Base-by-base conservation (phyloP, 1,140 invertebrate genomes). In the Pseudomyrmex cubaensis region DNA sequence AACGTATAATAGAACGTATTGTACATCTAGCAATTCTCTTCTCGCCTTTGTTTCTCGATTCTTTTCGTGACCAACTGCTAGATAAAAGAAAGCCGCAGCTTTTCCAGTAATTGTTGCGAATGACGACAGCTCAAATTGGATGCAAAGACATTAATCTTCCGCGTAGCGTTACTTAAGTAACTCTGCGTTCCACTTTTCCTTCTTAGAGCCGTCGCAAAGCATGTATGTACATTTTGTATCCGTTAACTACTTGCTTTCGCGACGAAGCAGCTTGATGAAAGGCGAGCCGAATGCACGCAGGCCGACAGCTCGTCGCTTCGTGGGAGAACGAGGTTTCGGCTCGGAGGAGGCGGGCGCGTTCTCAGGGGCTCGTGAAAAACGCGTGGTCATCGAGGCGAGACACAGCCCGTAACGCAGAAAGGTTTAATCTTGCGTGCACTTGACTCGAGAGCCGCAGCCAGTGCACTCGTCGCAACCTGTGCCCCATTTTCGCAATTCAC, bases 401-500 rank as follows among this genome's bases (percentile, higher is more conserved):
- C 54, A 56, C 44, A 12, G 35, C 35, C 35, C 35, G 35, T 0
- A 35, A 61, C 12, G 62, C 59, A 46, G 69, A 75, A 64, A 83
- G 82, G 75, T 88, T 90, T 88, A 91, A 91, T 91, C 74, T 87
- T 74, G 64, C 77, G 54, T 84, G 83, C 92, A 92, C 92, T 92
- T 92, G 91, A 92, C 88, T 90, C 86, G 80, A 91, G 90, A 85
- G 87, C 76, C 82, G 44, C 50, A 69, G 59, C 76, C 62, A 78
- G 76, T 54, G 64, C 48, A 13, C 72, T 25, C 22, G 46, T 63
- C 70, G 77, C 90, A 93, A 93, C 93, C 92, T 93, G 92, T 90
- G 90, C 90, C 20, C 82, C 67, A 89, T 90, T 92, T 92, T 90
- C 83, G 83, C 87, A 82, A 87, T 92, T 93, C 92, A 89, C 92